Evolutionary conservation across 2,113 vertebrate species (phyloP).

Genomic region (Emydura subglobosa): DNA sequence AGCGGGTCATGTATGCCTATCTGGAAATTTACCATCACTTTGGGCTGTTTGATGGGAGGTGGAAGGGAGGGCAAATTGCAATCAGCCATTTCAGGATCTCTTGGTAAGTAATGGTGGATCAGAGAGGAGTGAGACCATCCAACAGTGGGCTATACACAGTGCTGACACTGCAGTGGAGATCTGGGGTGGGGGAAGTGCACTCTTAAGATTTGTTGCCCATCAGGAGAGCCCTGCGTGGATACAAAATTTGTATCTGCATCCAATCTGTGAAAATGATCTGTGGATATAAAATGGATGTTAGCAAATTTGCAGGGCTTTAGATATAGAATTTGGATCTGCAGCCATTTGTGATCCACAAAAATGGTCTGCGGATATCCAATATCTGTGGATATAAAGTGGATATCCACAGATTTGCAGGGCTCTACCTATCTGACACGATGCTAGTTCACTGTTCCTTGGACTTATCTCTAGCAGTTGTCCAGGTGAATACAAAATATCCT

Average conservation of each 20-base stretch:
- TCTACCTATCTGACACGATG: background rate
- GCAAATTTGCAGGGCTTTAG: too few relatives aligned
- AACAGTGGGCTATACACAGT: background rate
- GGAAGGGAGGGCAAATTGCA: background rate
- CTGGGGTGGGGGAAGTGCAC: background rate
- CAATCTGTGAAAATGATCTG: too few relatives aligned
- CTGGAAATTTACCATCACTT: background rate
- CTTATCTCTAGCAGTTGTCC: background rate
- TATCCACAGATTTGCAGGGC: background rate
- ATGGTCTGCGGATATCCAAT: too few relatives aligned
- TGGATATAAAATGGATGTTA: too few relatives aligned
- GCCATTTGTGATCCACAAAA: too few relatives aligned
- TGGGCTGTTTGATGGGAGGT: background rate
- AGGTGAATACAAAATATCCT: background rate
- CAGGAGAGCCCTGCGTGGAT: background rate
- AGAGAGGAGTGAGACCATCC: background rate
- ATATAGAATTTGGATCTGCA: too few relatives aligned
- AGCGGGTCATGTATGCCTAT: background rate
- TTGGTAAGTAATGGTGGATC: accelerated
- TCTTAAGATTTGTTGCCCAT: background rate
- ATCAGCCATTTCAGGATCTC: background rate
- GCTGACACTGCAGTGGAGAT: background rate
- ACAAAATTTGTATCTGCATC: too few relatives aligned
- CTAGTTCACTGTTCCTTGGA: background rate
- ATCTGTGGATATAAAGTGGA: background rate